Base-by-base conservation (phyloP, 2,888 invertebrate genomes). In the Creontiades dilutus region DNA sequence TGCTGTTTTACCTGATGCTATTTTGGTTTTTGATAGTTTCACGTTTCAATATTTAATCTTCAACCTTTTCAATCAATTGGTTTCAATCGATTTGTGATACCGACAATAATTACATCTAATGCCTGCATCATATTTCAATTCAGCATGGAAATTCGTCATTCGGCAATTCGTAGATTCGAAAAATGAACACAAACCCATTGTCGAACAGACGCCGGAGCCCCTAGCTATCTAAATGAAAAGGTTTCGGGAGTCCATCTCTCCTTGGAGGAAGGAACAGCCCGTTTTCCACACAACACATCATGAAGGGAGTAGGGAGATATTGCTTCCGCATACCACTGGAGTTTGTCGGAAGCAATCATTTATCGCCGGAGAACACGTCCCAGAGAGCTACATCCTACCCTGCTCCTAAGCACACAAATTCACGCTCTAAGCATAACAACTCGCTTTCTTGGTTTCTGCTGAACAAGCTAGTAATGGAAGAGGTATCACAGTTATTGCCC, bases 321-420 rank as follows among this genome's bases (percentile, higher is more conserved):
- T 68, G 68, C 68, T 68, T 68, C 68, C 68, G 68, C 68, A 68
- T 68, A 68, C 68, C 68, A 27, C 68, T 68, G 23, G 68, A 68
- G 68, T 68, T 68, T 68, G 68, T 68, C 68, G 68, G 68, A 68
- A 68, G 68, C 68, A 68, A 68, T 68, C 23, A 68, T 68, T 68
- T 68, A 68, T 68, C 68, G 23, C 68, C 68, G 23, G 23, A 12
- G 68, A 68, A 68, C 68, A 23, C 23, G 23, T 68, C 27, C 68
- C 19, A 68, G 23, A 68, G 27, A 68, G 68, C 68, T 23, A 68
- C 68, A 68, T 23, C 68, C 68, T 19, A 68, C 23, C 19, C 68
- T 9, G 11, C 23, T 68, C 68, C 27, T 68, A 68, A 68, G 23
- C 68, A 68, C 68, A 68, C 68, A 68, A 68, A 68, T 68, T 27